A percentile compares a stretch with the other conserved stretches of the same genome.
Evolutionary conservation across 2,888 invertebrate genomes (phyloP).

Genomic region (Drosophila multiciliata): DNA sequence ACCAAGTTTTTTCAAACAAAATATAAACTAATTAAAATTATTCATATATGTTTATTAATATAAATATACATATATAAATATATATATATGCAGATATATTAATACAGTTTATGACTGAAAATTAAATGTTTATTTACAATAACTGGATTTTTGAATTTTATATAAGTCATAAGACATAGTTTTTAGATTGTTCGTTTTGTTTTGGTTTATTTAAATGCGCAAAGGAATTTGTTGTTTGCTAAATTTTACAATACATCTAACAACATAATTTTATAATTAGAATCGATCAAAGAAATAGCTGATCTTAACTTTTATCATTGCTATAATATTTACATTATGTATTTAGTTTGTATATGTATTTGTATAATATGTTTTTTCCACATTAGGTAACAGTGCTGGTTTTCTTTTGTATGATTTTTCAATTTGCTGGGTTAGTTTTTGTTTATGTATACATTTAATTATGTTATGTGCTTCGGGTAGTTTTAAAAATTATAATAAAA

Average conservation of each 20-base stretch:
- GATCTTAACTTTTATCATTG: slow-evolving; percentile 36
- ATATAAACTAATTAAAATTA: slow-evolving; percentile 77
- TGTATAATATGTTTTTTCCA: slow-evolving; percentile 45
- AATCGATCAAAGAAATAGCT: slow-evolving; percentile 41
- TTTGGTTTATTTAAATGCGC: slow-evolving; percentile 40
- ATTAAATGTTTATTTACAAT: slow-evolving; percentile 68
- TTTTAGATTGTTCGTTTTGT: slow-evolving; percentile 11
- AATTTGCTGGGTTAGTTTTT: slow-evolving; percentile 24
- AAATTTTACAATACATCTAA: slow-evolving; percentile 9
- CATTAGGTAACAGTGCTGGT: slow-evolving; percentile 64
- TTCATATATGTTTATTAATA: slow-evolving; percentile 35
- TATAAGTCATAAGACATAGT: slow-evolving; percentile 30
- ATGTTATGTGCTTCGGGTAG: slow-evolving; percentile 28
- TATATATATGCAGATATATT: slow-evolving; percentile 36
- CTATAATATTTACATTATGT: slow-evolving; percentile 68
- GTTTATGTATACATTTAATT: slow-evolving; percentile 22
- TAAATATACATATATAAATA: slow-evolving; percentile 23
- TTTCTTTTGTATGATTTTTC: not conserved
- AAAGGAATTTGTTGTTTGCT: slow-evolving; percentile 32
- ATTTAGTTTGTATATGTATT: slow-evolving; percentile 42
- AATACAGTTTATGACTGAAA: slow-evolving; percentile 59
- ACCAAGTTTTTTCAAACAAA: slow-evolving; percentile 70
- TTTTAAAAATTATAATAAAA: slow-evolving; percentile 27
- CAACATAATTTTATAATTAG: slow-evolving; percentile 27
- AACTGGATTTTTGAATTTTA: slow-evolving; percentile 46